Evolutionary conservation across 2,113 vertebrate genomes (phyloP).

Genomic region (Passer domesticus): DNA sequence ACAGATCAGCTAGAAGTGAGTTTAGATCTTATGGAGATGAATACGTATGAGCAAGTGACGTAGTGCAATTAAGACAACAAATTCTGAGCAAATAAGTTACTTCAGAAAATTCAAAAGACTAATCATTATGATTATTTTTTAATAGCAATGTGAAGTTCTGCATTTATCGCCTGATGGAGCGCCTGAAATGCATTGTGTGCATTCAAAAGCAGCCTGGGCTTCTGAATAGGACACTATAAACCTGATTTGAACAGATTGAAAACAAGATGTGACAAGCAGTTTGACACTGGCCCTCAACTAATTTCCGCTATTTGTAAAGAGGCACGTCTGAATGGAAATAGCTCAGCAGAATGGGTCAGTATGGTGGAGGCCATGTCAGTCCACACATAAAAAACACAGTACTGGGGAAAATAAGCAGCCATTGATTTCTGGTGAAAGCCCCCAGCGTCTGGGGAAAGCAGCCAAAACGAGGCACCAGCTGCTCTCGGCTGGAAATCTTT

Average conservation of each 20-base stretch:
- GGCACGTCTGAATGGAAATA: slow-evolving; percentile 79
- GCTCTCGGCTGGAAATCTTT: slow-evolving; percentile 82
- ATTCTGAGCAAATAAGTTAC: slow-evolving; percentile 67
- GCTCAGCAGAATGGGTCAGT: slow-evolving; percentile 76
- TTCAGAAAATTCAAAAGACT: slow-evolving; percentile 74
- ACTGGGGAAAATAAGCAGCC: slow-evolving; percentile 76
- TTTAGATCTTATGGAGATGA: slow-evolving; percentile 38
- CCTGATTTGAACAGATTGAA: slow-evolving; percentile 83
- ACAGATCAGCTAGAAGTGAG: slow-evolving; percentile 56
- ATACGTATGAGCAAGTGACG: slow-evolving; percentile 43
- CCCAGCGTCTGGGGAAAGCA: slow-evolving; percentile 69
- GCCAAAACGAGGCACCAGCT: slow-evolving; percentile 81
- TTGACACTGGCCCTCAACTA: slow-evolving; percentile 80
- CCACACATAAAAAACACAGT: slow-evolving; percentile 73
- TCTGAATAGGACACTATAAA: slow-evolving; percentile 80
- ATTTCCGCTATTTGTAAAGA: slow-evolving; percentile 85
- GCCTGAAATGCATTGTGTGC: slow-evolving; percentile 79
- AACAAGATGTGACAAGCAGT: slow-evolving; percentile 88
- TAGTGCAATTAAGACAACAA: slow-evolving; percentile 69
- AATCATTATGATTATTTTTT: slow-evolving; percentile 83
- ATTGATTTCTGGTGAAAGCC: slow-evolving; percentile 82
- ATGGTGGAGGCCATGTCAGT: slow-evolving; percentile 76
- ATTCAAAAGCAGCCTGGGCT: slow-evolving; percentile 67
- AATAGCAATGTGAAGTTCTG: slow-evolving; percentile 74
- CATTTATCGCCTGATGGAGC: slow-evolving; percentile 75